Percentiles rank a stretch among this genome's conserved stretches.
Evolutionary conservation across 2,888 invertebrate species (phyloP).

Genomic region (Aleiodes testaceus): DNA sequence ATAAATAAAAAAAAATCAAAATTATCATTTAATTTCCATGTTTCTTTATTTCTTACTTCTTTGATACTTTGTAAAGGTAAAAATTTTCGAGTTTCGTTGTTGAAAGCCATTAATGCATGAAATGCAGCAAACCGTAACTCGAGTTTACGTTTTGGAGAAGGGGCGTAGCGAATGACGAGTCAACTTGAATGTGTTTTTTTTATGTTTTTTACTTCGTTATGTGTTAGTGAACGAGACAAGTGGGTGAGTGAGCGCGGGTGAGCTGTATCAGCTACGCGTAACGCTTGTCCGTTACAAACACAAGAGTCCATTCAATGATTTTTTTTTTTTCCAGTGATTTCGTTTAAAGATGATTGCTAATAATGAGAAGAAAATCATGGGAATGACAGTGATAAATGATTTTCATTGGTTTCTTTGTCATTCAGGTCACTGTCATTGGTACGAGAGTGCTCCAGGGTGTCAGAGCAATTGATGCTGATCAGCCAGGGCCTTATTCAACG

Average conservation of each 20-base stretch:
- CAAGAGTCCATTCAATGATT: background rate
- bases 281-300: constrained; percentile 35
- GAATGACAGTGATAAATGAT: constrained; percentile 16
- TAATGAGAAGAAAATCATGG: constrained; percentile 12
- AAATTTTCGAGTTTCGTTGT: constrained; percentile 39
- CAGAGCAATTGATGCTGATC: constrained; percentile 87
- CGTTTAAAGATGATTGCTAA: constrained; percentile 14
- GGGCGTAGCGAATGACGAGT: constrained; percentile 33
- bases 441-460: constrained; percentile 85
- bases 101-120: constrained; percentile 47
- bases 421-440: constrained; percentile 75
- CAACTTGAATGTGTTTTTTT: constrained; percentile 5
- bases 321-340: constrained; percentile 2
- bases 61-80: background rate
- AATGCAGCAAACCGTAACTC: constrained; percentile 46
- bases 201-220: constrained; percentile 25
- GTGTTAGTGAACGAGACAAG: constrained; percentile 39
- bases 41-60: constrained; percentile 1
- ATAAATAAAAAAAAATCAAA: constrained; percentile 13
- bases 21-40: background rate
- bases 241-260: constrained; percentile 34
- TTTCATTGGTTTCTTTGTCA: constrained; percentile 32
- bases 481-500: constrained; percentile 90
- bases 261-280: constrained; percentile 41
- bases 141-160: constrained; percentile 27